Base-by-base conservation (phyloP, 2,888 invertebrate genomes). In the Cephus sareptanus region DNA sequence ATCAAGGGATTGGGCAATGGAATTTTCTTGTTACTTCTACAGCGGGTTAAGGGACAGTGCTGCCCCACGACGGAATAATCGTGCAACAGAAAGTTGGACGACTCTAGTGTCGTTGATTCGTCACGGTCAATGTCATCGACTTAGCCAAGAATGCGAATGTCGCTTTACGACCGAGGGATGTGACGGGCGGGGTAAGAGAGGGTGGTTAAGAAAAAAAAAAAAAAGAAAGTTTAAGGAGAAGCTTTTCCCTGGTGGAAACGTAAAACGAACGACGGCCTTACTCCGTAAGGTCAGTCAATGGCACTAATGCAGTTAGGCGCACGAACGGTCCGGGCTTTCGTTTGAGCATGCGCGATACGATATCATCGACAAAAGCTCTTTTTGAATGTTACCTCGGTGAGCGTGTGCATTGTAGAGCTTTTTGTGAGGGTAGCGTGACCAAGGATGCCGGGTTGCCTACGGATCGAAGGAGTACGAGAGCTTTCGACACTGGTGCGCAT, bases 401-500 rank as follows among this genome's bases (percentile, higher is more conserved):
- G 79, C 77, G 75, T 79, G 79, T 80, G 83, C 81, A 80, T 35
- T 77, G 78, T 40, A 69, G 76, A 81, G 76, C 83, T 81, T 80
- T 79, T 73, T 71, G 33, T 40, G 79, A 78, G 75, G 79, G 69
- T 74, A 77, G 79, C 74, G 76, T 76, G 78, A 69, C 75, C 71
- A 80, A 83, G 83, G 74, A 78, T 79, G 79, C 77, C 81, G 77
- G 79, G 79, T 81, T 81, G 80, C 56, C 82, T 79, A 75, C 82
- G 83, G 87, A 87, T 88, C 87, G 88, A 87, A 88, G 82, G 83
- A 84, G 84, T 84, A 80, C 85, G 79, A 23, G 56, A 84, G 84
- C 79, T 82, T 81, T 74, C 82, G 79, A 79, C 80, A 34, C 76
- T 78, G 15, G 33, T 40, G 88, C 87, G 87, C 88, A 87, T 86